Conservation (phyloP, 2,888 invertebrate genomes). For the Oligia latruncula region DNA sequence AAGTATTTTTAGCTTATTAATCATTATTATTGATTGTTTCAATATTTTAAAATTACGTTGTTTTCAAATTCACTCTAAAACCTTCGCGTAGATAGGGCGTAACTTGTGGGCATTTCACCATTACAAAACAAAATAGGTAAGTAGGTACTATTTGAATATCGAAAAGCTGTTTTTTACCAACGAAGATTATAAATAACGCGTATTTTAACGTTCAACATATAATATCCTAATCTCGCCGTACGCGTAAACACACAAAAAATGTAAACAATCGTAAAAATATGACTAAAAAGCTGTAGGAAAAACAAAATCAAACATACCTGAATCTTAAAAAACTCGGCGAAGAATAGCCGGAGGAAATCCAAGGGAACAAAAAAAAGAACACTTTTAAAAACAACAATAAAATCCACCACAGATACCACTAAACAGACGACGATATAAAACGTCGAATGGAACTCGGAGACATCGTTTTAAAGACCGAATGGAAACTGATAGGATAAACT, state of each 20-base stretch:
- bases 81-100: too few species aligned
- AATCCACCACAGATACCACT: constrained; percentile 68
- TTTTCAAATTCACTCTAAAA: background rate
- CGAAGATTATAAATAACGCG: background rate
- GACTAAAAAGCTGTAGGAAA: constrained; percentile 5
- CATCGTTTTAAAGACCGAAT: constrained; percentile 65
- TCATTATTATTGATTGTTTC: too few species aligned
- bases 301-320: constrained; percentile 54
- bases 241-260: constrained; percentile 12
- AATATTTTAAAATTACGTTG: background rate
- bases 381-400: constrained; percentile 62
- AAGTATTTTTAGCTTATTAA: background rate
- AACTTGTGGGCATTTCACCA: background rate
- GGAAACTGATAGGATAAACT: constrained; percentile 62
- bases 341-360: constrained; percentile 56
- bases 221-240: background rate
- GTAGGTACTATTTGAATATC: background rate
- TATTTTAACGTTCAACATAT: constrained; percentile 6
- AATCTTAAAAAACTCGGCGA: constrained; percentile 51
- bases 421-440: constrained; percentile 60
- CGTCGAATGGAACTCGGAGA: constrained; percentile 53
- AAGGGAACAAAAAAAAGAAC: constrained; percentile 47
- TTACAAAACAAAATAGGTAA: background rate
- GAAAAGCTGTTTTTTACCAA: background rate
- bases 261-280: constrained; percentile 38